A percentile compares a stretch with the other conserved stretches of the same genome.
Evolutionary conservation across 2,113 vertebrate genomes (phyloP).

Genomic region (Caretta caretta): DNA sequence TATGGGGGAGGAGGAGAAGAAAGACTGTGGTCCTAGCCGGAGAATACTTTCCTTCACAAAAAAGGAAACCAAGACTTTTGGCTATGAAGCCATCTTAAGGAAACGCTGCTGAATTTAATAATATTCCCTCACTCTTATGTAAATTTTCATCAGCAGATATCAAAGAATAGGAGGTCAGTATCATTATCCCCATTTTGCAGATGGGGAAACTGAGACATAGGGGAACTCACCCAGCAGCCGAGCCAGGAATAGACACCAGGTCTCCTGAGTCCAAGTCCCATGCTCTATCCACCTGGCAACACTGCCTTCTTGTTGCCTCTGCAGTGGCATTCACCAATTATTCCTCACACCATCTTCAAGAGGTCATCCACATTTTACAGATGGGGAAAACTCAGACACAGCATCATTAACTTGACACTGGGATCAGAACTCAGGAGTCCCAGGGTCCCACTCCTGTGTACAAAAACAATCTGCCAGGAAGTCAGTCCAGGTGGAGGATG

Average conservation of each 20-base stretch:
- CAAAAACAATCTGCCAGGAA: neutral
- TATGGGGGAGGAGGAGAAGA: neutral
- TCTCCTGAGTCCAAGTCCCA: neutral
- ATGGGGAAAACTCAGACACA: neutral
- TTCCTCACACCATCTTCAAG: neutral
- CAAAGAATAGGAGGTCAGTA: neutral
- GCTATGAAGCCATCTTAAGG: neutral
- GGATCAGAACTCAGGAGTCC: neutral
- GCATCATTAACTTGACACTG: neutral
- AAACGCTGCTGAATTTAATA: neutral
- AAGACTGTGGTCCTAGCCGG: neutral
- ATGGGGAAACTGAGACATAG: neutral
- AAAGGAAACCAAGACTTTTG: neutral
- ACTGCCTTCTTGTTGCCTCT: neutral
- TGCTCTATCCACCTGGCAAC: neutral
- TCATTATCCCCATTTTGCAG: neutral
- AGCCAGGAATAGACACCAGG: neutral
- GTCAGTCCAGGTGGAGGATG: accelerated
- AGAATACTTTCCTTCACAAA: neutral
- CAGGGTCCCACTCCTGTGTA: neutral
- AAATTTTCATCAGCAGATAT: neutral
- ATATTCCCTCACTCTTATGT: neutral
- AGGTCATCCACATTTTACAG: neutral
- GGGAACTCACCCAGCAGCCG: neutral
- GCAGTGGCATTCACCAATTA: neutral